Conservation (phyloP, 2,797 vertebrate genomes). For the Etheostoma nigrum region DNA sequence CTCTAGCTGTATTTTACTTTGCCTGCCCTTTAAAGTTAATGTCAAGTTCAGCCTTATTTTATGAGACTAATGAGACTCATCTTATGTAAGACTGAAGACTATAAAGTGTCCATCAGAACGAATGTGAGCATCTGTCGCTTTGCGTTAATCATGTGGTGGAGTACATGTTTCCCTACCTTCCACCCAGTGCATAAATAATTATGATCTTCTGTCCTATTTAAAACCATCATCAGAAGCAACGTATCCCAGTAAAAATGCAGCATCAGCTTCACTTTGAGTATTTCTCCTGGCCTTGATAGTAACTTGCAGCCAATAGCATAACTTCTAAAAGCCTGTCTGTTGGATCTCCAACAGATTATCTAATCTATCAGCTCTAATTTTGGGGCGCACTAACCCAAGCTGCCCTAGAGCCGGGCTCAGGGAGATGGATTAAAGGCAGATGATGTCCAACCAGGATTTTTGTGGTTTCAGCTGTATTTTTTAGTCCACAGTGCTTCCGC, state of each 20-base stretch:
- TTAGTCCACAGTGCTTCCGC: constrained; percentile 55
- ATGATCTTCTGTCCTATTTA: constrained; percentile 42
- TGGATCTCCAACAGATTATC: constrained; percentile 50
- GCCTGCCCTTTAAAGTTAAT: constrained; percentile 12
- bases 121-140: constrained; percentile 38
- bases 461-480: constrained; percentile 71
- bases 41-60: not conserved
- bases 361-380: constrained; percentile 45
- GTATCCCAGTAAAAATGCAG: constrained; percentile 2
- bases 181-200: constrained; percentile 43
- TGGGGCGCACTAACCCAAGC: not conserved
- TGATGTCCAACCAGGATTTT: constrained; percentile 57
- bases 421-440: constrained; percentile 49
- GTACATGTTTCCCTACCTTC: constrained; percentile 10
- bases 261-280: constrained; percentile 27
- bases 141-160: constrained; percentile 17
- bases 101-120: constrained; percentile 7
- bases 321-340: constrained; percentile 41
- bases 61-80: not conserved
- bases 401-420: constrained; percentile 31
- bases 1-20: not conserved
- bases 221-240: constrained; percentile 17
- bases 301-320: constrained; percentile 39
- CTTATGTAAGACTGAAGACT: constrained; percentile 4
- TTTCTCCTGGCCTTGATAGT: constrained; percentile 30